Evolutionary conservation across 2,888 invertebrate species (phyloP), one percentile per base, ranked within the genome.

Genomic region (Geophilus truncorum): DNA sequence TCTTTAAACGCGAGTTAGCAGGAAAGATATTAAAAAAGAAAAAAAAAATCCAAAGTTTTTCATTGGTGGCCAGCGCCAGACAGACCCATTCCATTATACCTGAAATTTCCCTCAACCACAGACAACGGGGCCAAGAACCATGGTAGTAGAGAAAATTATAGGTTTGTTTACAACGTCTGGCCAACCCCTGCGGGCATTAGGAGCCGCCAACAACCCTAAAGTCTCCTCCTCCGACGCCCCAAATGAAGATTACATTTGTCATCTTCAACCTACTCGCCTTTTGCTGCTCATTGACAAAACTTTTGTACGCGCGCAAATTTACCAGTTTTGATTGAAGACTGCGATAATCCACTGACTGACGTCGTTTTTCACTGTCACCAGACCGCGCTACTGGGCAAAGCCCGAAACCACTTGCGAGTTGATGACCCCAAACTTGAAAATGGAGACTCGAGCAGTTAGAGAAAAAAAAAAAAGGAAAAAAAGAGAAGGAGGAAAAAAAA

Each of bases 121-220:
- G 62, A 62, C 62, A 62, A 62, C 62, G 62, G 62, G 62, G 62
- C 62, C 62, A 62, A 62, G 62, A 62, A 62, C 62, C 62, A 62
- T 23, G 62, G 25, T 62, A 23, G 12, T 28, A 23, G 62, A 62
- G 62, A 62, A 62, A 62, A 62, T 62, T 62, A 62, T 62, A 62
- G 62, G 62, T 62, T 62, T 62, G 62, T 62, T 62, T 62, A 62
- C 62, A 62, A 62, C 62, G 62, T 62, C 62, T 62, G 62, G 62
- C 62, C 62, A 62, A 62, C 62, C 62, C 62, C 62, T 62, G 62
- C 62, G 62, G 62, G 62, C 62, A 62, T 62, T 62, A 62, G 62
- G 62, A 62, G 62, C 62, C 62, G 62, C 62, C 62, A 62, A 62
- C 62, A 62, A 25, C 62, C 62, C 62, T 62, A 62, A 62, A 3